phyloP scores from a whole-genome alignment of 2,113 vertebrate genomes.

The Thymallus thymallus region DNA sequence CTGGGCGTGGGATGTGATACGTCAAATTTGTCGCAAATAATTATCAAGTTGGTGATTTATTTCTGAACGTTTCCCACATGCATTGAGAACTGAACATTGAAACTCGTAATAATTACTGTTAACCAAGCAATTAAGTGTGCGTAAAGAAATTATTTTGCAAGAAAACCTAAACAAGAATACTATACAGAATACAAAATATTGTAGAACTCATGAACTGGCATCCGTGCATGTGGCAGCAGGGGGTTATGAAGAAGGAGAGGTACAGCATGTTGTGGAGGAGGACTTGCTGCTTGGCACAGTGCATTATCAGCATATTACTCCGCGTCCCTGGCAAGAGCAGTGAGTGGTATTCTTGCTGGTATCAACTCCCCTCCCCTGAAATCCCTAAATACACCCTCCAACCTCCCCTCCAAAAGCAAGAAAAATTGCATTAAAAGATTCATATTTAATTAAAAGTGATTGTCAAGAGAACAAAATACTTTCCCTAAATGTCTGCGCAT shows the following conservation, averaged over 20 bases:
- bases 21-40: background rate
- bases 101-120: too few species aligned
- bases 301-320: slow-evolving; percentile 49
- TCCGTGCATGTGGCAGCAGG: slow-evolving; percentile 27
- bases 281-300: slow-evolving; percentile 61
- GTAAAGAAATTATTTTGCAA: background rate
- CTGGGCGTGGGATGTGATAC: too few species aligned
- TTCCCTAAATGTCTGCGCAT: slow-evolving; percentile 55
- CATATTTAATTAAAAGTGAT: slow-evolving; percentile 68
- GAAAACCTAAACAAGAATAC: too few species aligned
- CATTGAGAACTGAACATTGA: too few species aligned
- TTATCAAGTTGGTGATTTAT: background rate
- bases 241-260: slow-evolving; percentile 35
- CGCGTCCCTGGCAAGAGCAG: slow-evolving; percentile 16
- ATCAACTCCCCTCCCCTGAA: background rate
- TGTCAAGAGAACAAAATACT: slow-evolving; percentile 67
- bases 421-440: slow-evolving; percentile 55
- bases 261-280: slow-evolving; percentile 33
- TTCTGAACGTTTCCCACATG: background rate
- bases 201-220: slow-evolving; percentile 13
- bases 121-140: background rate
- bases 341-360: too few species aligned
- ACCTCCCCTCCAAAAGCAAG: slow-evolving; percentile 6
- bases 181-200: background rate
- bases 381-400: background rate